A percentile compares a stretch with the other conserved stretches of the same genome.
Evolutionary conservation across 2,888 invertebrate species (phyloP).

Genomic region (Meandrusa payeni): DNA sequence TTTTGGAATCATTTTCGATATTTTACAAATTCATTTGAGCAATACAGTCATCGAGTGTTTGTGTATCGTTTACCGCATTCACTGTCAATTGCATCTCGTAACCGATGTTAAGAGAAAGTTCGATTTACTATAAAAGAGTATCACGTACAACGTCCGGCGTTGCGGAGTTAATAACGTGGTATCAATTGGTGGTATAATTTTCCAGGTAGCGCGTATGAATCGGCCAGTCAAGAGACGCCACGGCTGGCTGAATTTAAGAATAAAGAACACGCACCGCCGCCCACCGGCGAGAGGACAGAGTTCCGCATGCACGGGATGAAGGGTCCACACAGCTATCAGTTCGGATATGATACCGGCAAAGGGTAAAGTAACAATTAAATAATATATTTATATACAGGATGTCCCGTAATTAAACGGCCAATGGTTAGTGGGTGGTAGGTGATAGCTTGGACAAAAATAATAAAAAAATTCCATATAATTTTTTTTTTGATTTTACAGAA

Average conservation of each 20-base stretch:
- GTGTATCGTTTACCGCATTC: too few relatives aligned
- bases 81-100: too few relatives aligned
- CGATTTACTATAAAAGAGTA: neutral
- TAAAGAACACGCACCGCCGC: slow-evolving; percentile 40
- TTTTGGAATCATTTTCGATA: too few relatives aligned
- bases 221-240: slow-evolving; percentile 43
- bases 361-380: too few relatives aligned
- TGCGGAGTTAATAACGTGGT: slow-evolving; percentile 1
- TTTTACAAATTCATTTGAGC: too few relatives aligned
- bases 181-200: slow-evolving; percentile 23
- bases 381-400: too few relatives aligned
- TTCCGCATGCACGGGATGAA: slow-evolving; percentile 92
- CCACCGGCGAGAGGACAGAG: slow-evolving; percentile 80
- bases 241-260: slow-evolving; percentile 34
- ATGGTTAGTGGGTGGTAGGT: too few relatives aligned
- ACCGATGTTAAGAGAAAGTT: slow-evolving; percentile 14
- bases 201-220: slow-evolving; percentile 50
- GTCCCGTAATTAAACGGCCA: too few relatives aligned
- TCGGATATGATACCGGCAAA: slow-evolving; percentile 91
- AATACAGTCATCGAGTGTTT: too few relatives aligned
- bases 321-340: slow-evolving; percentile 91
- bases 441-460: too few relatives aligned
- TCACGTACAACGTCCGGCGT: neutral
- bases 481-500: too few relatives aligned
- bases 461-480: too few relatives aligned